A percentile compares a stretch with the other conserved stretches of the same genome.
Conservation (phyloP, 2,888 invertebrate genomes). For the Nemurella pictetii region DNA sequence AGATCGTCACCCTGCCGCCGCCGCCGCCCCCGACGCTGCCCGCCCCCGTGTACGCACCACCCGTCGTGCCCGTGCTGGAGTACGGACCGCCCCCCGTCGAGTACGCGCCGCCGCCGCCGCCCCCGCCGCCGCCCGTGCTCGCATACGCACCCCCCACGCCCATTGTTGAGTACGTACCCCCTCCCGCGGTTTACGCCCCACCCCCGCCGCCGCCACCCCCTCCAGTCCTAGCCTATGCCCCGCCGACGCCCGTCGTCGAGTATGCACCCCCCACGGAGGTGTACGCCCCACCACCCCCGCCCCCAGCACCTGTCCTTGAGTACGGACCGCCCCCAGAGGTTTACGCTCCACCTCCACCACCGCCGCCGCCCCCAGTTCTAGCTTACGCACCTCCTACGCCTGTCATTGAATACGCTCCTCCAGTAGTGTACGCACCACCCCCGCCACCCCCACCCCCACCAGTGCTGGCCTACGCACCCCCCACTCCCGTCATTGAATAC, state of each 20-base stretch:
- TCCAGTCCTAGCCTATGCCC: constrained; percentile 2
- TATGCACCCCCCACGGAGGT: background rate
- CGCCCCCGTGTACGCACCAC: background rate
- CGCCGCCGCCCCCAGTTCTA: background rate
- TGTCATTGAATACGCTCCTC: constrained; percentile 16
- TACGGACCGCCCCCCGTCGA: constrained; percentile 7
- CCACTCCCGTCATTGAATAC: background rate
- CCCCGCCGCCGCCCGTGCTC: background rate
- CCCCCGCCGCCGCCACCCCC: constrained; percentile 8
- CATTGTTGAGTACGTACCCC: constrained; percentile 4
- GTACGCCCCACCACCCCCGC: background rate
- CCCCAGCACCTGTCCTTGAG: background rate
- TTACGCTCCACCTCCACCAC: constrained; percentile 16
- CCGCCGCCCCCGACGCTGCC: background rate
- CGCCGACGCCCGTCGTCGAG: background rate
- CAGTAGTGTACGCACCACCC: background rate
- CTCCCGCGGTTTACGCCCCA: background rate
- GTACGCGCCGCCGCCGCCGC: background rate
- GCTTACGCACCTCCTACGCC: background rate
- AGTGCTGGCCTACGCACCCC: background rate
- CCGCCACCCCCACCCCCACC: constrained; percentile 20
- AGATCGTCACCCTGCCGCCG: background rate
- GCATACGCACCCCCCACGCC: background rate
- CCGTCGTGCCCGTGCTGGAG: constrained; percentile 4
- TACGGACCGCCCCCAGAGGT: background rate